phyloP scores from a whole-genome alignment of 1,140 invertebrate species.

The Zelostemma sp. region DNA sequence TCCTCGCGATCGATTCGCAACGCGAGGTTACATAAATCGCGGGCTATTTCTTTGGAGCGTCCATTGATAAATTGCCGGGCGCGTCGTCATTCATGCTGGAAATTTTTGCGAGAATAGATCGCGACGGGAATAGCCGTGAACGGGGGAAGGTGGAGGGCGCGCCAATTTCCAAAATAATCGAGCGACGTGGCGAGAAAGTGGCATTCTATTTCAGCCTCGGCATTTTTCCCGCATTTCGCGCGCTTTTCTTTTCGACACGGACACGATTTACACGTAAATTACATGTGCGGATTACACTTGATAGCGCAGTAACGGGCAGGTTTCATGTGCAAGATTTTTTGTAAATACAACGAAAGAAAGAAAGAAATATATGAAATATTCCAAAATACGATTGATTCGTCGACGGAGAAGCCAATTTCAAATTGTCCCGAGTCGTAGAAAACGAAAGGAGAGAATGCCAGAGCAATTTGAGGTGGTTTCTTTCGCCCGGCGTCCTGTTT shows the following conservation, averaged over 20 bases:
- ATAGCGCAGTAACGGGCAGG: conserved; percentile 36
- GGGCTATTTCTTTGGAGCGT: not conserved
- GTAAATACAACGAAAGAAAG: conserved; percentile 50
- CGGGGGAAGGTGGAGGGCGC: conserved; percentile 12
- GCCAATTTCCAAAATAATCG: conserved; percentile 41
- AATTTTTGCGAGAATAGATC: conserved; percentile 18
- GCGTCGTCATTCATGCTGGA: conserved; percentile 19
- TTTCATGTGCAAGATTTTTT: conserved; percentile 51
- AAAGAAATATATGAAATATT: conserved; percentile 59
- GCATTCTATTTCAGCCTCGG: conserved; percentile 16
- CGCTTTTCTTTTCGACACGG: conserved; percentile 23
- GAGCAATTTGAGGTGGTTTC: conserved; percentile 63
- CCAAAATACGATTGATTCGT: conserved; percentile 43
- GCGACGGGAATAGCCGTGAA: conserved; percentile 19
- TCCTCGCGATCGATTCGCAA: no score
- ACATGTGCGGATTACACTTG: conserved; percentile 37
- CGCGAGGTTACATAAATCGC: no score
- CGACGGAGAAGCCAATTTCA: conserved; percentile 60
- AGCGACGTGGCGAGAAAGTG: conserved; percentile 16
- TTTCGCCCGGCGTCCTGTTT: conserved; percentile 61
- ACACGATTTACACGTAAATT: conserved; percentile 11
- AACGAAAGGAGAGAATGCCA: not conserved
- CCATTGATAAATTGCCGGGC: conserved; percentile 37
- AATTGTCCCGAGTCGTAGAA: conserved; percentile 35
- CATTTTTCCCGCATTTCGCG: not conserved